phyloP scores from a whole-genome alignment of 2,113 vertebrate species.

The Sarotherodon lohbergeri region DNA sequence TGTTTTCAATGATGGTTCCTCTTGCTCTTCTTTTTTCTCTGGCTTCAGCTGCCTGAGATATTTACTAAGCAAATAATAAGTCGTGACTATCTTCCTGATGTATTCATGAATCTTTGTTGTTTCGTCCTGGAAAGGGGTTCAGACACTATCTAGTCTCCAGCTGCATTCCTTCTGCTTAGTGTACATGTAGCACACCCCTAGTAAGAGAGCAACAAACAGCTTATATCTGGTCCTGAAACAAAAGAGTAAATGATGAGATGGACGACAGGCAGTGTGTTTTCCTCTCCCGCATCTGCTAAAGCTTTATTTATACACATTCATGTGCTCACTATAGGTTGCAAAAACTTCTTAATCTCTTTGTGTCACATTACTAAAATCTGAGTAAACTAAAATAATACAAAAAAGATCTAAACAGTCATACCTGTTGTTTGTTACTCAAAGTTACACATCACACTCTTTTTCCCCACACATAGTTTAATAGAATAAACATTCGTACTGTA shows the following conservation, averaged over 20 bases:
- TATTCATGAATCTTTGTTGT: not conserved
- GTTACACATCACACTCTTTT: not conserved
- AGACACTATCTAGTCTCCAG: accelerated
- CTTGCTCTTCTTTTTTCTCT: not conserved
- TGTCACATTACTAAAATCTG: not conserved
- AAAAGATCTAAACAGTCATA: accelerated
- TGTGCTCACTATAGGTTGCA: accelerated
- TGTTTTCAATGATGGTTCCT: not conserved
- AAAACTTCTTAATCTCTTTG: not conserved
- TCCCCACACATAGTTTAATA: not conserved
- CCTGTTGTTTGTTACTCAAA: not conserved
- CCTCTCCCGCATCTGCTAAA: accelerated
- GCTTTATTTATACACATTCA: not conserved
- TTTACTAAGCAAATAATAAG: not conserved
- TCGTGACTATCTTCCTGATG: accelerated
- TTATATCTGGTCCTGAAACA: not conserved
- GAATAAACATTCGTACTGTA: not conserved
- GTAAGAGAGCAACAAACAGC: not conserved
- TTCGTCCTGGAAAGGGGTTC: not conserved
- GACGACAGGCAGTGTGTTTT: not conserved
- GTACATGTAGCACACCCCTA: not conserved
- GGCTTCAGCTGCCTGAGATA: accelerated
- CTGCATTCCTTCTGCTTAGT: not conserved
- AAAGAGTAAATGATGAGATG: not conserved
- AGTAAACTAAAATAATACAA: not conserved